These are phyloP conservation scores for Rafetus swinhoei DNA, from an alignment of 2,113 vertebrate genomes.

Conservation along the genomic window DNA sequence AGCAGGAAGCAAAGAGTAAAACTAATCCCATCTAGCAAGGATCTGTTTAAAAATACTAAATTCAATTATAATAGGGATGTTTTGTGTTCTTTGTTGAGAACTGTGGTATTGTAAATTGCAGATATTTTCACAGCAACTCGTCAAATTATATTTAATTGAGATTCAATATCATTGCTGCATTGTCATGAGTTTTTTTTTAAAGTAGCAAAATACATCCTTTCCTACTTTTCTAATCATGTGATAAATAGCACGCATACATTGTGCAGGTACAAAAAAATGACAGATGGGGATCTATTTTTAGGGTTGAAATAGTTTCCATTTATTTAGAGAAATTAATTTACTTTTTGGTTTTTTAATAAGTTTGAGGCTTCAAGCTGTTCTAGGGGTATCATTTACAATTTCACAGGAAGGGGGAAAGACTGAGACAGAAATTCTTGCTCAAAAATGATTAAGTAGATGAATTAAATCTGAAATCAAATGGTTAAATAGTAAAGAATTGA, in stretches of 20 bases:
- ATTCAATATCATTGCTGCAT: conserved; percentile 16
- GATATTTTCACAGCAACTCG: conserved; percentile 3
- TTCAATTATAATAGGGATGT: conserved; percentile 4
- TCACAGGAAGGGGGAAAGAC: not conserved
- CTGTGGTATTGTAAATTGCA: not conserved
- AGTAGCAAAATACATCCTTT: not conserved
- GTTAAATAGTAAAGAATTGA: not conserved
- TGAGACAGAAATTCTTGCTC: not conserved
- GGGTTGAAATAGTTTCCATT: conserved; percentile 16
- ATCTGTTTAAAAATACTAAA: conserved; percentile 46
- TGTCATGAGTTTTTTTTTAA: not conserved
- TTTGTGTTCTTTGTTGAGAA: conserved; percentile 21
- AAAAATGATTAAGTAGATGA: not conserved
- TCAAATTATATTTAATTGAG: conserved; percentile 40
- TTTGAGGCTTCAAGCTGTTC: conserved; percentile 23
- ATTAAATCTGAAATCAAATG: not conserved
- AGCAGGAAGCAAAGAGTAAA: conserved; percentile 2
- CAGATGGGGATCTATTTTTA: conserved; percentile 3
- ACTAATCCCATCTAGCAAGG: conserved; percentile 2
- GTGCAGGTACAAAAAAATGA: not conserved
- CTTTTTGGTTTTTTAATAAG: not conserved
- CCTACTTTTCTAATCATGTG: conserved; percentile 4
- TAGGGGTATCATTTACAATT: not conserved
- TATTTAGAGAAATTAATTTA: not conserved
- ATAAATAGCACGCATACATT: conserved; percentile 3